Evolutionary conservation across 2,888 invertebrate genomes (phyloP).

Genomic region (Apamea epomidion): DNA sequence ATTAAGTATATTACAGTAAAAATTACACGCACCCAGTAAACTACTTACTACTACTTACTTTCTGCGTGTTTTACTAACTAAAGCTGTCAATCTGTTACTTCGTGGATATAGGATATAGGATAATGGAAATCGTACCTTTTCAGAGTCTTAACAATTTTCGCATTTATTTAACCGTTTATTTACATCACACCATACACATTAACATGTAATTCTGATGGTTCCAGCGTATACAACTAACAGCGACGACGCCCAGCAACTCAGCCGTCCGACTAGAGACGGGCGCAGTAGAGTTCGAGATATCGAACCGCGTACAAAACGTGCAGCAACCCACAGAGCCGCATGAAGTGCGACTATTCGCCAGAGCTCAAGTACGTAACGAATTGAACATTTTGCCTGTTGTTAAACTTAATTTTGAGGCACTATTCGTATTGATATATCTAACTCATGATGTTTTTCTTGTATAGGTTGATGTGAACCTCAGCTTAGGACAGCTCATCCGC

Average conservation of each 20-base stretch:
- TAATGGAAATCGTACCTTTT: background rate
- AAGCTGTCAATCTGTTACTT: background rate
- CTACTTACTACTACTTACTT: no score
- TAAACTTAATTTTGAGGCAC: background rate
- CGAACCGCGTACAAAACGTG: slow-evolving; percentile 98
- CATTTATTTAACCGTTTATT: background rate
- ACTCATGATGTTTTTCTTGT: slow-evolving; percentile 2
- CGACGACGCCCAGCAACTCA: slow-evolving; percentile 99
- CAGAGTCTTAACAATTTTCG: background rate
- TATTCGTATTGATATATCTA: background rate
- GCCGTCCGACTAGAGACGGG: slow-evolving; percentile 99
- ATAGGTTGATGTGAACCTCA: slow-evolving; percentile 97
- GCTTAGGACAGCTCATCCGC: slow-evolving; percentile 97
- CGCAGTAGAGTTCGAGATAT: slow-evolving; percentile 97
- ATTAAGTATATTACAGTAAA: no score
- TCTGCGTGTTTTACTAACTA: no score
- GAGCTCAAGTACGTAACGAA: slow-evolving; percentile 66
- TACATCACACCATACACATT: no score
- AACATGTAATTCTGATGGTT: background rate
- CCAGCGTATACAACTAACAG: slow-evolving; percentile 97
- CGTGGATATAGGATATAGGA: no score
- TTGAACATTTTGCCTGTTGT: background rate
- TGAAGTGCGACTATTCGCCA: slow-evolving; percentile 94
- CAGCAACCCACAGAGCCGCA: slow-evolving; percentile 94
- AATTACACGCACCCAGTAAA: no score